A percentile compares a stretch with the other conserved stretches of the same genome.
Evolutionary conservation across 2,888 invertebrate species (phyloP).

Genomic region (Actias luna): DNA sequence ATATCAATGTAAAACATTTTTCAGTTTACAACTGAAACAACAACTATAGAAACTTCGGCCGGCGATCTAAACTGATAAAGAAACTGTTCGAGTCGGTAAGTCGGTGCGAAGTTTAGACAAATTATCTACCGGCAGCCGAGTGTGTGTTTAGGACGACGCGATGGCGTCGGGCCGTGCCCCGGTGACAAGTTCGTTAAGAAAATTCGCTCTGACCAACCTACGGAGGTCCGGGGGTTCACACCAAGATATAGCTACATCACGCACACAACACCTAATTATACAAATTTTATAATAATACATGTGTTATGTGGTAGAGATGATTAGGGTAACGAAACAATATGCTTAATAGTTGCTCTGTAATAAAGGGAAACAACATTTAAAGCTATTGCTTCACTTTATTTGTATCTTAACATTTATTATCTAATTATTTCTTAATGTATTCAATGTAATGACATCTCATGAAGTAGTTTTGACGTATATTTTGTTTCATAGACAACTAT

Average conservation of each 20-base stretch:
- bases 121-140: slow-evolving; percentile 51
- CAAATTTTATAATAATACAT: neutral
- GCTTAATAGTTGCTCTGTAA: too few species aligned
- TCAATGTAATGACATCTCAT: too few species aligned
- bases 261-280: neutral
- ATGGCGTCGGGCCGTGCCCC: slow-evolving; percentile 42
- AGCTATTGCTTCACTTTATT: too few species aligned
- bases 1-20: neutral
- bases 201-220: slow-evolving; percentile 18
- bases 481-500: too few species aligned
- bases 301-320: too few species aligned
- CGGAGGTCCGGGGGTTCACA: neutral
- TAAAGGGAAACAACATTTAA: too few species aligned
- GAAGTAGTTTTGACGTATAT: too few species aligned
- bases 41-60: slow-evolving; percentile 31
- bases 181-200: slow-evolving; percentile 16
- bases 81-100: slow-evolving; percentile 47
- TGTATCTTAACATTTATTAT: too few species aligned
- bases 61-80: slow-evolving; percentile 43
- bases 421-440: too few species aligned
- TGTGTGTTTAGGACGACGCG: slow-evolving; percentile 59
- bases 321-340: too few species aligned
- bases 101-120: slow-evolving; percentile 51
- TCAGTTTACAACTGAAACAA: slow-evolving; percentile 11
- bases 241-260: neutral